Evolutionary conservation across 1,140 invertebrate genomes (phyloP).

Genomic region (Solenopsis fugax): DNA sequence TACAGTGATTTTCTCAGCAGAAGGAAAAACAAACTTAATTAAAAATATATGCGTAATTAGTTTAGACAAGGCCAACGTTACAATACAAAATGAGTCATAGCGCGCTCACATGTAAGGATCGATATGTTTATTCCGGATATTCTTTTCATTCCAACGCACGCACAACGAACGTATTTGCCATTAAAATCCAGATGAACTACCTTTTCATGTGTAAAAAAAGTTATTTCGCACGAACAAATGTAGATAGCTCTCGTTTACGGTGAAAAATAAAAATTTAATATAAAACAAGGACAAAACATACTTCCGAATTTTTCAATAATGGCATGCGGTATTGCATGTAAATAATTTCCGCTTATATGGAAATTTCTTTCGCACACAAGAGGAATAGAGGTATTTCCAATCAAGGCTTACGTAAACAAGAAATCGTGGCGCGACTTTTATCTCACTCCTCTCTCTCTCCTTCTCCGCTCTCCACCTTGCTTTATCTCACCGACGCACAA

Average conservation of each 20-base stretch:
- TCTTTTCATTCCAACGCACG: conserved; percentile 1
- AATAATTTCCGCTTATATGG: not conserved
- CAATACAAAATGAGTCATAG: not conserved
- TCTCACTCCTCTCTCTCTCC: not conserved
- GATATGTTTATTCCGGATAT: not conserved
- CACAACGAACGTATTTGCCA: not conserved
- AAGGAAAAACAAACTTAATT: not conserved
- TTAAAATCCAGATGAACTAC: conserved; percentile 31
- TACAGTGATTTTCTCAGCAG: not conserved
- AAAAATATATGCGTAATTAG: conserved; percentile 9
- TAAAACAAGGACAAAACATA: not conserved
- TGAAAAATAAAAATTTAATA: not conserved
- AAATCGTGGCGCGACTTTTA: conserved; percentile 69
- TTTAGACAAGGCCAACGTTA: not conserved
- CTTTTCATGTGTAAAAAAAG: not conserved
- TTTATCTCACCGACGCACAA: conserved; percentile 54
- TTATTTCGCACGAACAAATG: not conserved
- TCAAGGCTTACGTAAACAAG: conserved; percentile 80
- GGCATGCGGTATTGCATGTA: not conserved
- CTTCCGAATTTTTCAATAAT: not conserved
- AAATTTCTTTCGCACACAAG: conserved; percentile 65
- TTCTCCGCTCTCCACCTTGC: not conserved
- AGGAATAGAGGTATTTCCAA: conserved; percentile 73
- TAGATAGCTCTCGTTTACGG: not conserved
- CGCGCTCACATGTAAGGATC: not conserved